A percentile compares a stretch with the other conserved stretches of the same genome.
Evolutionary conservation across 2,797 vertebrate genomes (phyloP).

Genomic region (Geotrypetes seraphini): DNA sequence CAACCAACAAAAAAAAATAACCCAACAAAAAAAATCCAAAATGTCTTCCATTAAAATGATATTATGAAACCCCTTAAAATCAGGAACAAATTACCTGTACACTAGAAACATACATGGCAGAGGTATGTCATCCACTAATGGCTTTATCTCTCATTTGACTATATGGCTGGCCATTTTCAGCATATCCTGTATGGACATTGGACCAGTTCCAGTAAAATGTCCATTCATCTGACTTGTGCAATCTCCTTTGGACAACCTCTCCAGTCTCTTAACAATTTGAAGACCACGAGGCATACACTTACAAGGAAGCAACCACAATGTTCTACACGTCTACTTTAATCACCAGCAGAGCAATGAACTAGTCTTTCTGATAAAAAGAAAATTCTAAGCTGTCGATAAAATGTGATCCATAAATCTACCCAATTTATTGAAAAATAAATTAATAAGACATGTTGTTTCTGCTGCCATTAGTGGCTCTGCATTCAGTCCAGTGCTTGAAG

Average conservation of each 20-base stretch:
- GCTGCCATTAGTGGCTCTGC: no score
- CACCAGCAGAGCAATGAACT: no score
- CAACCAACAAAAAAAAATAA: no score
- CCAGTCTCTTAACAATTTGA: not conserved
- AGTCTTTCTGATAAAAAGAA: not conserved
- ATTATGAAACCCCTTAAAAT: conserved; percentile 46
- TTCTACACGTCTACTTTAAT: not conserved
- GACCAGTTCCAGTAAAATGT: accelerated
- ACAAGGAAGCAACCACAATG: no score
- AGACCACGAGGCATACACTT: not conserved
- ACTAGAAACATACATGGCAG: conserved; percentile 42
- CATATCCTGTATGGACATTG: not conserved
- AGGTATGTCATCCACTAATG: conserved; percentile 29
- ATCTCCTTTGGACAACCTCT: not conserved
- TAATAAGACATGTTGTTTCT: conserved; percentile 27
- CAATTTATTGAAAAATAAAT: conserved; percentile 17
- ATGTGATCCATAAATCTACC: not conserved
- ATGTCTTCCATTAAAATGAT: conserved; percentile 46
- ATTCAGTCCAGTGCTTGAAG: no score
- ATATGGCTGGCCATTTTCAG: not conserved
- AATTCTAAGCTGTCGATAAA: conserved; percentile 5
- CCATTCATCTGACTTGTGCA: not conserved
- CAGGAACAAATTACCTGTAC: conserved; percentile 46
- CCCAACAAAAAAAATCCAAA: no score
- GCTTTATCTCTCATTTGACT: not conserved